Evolutionary conservation across 2,888 invertebrate species (phyloP), one percentile per base, ranked within the genome.

Genomic region (Malthinus seriepunctatus): DNA sequence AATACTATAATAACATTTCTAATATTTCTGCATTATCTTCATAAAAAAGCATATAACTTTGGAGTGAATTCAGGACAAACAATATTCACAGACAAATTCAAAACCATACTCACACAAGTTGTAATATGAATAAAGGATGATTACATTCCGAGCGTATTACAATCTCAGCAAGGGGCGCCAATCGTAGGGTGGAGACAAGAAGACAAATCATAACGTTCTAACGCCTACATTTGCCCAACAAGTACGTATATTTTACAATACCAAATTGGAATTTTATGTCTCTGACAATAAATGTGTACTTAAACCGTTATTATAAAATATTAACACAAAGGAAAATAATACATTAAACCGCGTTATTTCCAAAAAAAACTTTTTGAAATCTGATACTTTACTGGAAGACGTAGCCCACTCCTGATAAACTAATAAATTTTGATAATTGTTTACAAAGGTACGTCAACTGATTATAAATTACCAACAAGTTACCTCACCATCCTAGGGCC

Each of bases 71-170:
- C 37, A 5, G 44, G 53, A 49, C 39, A 59, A 59, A 54, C 50
- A 59, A 59, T 59, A 59, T 59, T 54, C 50, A 45, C 44, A 54
- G 58, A 45, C 45, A 45, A 59, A 53, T 54, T 59, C 54, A 38
- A 37, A 47, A 48, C 56, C 37, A 59, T 54, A 44, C 51, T 54
- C 51, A 54, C 59, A 59, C 59, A 59, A 59, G 57, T 67, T 66
- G 69, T 73, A 73, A 74, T 74, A 68, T 71, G 70, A 70, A 74
- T 73, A 74, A 75, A 75, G 74, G 73, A 69, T 74, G 75, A 75
- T 75, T 75, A 71, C 74, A 71, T 71, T 72, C 69, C 64, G 68
- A 66, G 66, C 68, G 67, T 71, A 73, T 73, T 72, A 71, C 68
- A 64, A 60, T 67, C 71, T 56, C 73, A 51, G 68, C 68, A 65